A percentile compares a stretch with the other conserved stretches of the same genome.
Conservation (phyloP, 2,113 vertebrate species). For the Aegotheles bennettii region DNA sequence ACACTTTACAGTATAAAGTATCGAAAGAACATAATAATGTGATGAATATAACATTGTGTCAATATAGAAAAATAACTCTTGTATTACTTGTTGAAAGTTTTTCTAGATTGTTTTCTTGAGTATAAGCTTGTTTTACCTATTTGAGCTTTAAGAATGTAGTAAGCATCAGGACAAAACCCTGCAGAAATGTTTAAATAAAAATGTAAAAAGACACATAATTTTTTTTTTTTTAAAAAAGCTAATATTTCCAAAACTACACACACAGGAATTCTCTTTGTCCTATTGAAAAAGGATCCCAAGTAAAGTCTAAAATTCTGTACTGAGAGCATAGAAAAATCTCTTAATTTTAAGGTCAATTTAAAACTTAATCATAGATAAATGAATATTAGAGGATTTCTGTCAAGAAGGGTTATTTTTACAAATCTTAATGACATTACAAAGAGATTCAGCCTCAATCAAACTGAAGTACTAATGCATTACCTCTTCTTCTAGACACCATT, state of each 20-base stretch:
- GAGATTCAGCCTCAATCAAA: constrained; percentile 48
- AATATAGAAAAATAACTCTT: neutral
- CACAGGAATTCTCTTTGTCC: neutral
- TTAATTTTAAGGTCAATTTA: constrained; percentile 54
- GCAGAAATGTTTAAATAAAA: neutral
- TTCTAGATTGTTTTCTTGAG: neutral
- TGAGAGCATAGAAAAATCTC: neutral
- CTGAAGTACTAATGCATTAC: constrained; percentile 2
- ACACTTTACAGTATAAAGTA: neutral
- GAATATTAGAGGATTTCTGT: constrained; percentile 37
- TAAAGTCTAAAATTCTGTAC: neutral
- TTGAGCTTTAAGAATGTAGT: neutral
- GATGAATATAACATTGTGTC: neutral
- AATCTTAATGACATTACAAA: constrained; percentile 39
- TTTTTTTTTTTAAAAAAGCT: fast-evolving
- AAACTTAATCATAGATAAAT: constrained; percentile 61
- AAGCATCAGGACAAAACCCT: neutral
- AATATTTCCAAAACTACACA: neutral
- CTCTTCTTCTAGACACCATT: constrained; percentile 5
- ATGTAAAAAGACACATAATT: neutral
- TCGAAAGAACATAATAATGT: neutral
- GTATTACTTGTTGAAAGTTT: neutral
- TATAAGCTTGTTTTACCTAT: neutral
- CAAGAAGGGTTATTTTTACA: constrained; percentile 50
- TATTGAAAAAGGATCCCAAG: neutral